A percentile compares a stretch with the other conserved stretches of the same genome.
These are phyloP conservation scores for Oreochromis aureus DNA, from an alignment of 2,113 vertebrate genomes.

Conservation along the genomic window DNA sequence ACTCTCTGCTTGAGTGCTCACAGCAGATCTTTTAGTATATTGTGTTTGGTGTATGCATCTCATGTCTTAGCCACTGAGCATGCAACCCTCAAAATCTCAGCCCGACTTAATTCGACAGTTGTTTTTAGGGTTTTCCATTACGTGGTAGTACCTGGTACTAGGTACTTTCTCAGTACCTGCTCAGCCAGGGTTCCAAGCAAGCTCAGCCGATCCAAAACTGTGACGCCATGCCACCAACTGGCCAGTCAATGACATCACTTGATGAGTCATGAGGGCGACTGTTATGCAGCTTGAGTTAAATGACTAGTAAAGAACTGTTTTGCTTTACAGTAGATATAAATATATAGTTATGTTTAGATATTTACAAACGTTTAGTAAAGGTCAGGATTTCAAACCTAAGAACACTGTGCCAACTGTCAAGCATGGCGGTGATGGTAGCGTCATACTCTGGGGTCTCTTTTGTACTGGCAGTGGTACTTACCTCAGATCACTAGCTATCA, in stretches of 20 bases:
- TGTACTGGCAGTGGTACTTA: background rate
- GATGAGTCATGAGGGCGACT: background rate
- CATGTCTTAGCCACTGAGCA: background rate
- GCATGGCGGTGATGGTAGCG: background rate
- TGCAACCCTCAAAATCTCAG: background rate
- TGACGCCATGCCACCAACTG: background rate
- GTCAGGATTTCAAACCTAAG: background rate
- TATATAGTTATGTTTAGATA: background rate
- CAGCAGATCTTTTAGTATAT: background rate
- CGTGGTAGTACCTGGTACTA: fast-evolving
- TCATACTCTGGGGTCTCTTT: background rate
- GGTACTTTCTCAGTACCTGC: background rate
- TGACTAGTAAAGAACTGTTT: background rate
- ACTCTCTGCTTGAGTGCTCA: background rate
- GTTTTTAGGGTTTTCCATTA: background rate
- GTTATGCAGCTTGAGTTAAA: fast-evolving
- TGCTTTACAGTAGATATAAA: background rate
- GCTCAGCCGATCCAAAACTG: background rate
- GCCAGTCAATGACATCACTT: background rate
- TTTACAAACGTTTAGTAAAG: background rate
- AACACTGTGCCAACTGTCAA: background rate
- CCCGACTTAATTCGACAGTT: background rate
- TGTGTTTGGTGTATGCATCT: background rate
- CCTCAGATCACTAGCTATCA: background rate
- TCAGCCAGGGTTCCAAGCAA: background rate